A percentile compares a stretch with the other conserved stretches of the same genome.
Evolutionary conservation across 2,888 invertebrate genomes (phyloP).

Genomic region (Lasioglossum figueresi): DNA sequence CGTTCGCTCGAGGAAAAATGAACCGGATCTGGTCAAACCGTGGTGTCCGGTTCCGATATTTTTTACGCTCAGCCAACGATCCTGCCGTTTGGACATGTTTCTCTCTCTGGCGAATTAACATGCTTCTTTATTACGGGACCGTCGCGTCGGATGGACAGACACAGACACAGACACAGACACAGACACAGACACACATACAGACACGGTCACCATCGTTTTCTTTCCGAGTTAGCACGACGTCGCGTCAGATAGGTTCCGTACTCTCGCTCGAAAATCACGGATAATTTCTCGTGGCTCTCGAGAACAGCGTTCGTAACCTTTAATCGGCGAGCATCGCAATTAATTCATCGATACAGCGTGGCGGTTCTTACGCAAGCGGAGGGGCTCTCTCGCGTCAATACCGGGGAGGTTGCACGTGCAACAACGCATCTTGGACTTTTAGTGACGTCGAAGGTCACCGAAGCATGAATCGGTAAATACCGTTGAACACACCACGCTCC

Average conservation of each 20-base stretch:
- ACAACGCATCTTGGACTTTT: conserved; percentile 36
- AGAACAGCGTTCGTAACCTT: conserved; percentile 14
- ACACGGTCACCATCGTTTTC: not conserved
- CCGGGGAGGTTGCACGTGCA: conserved; percentile 7
- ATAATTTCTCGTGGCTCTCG: not conserved
- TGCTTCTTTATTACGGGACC: not conserved
- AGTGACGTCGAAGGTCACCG: conserved; percentile 57
- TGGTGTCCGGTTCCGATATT: conserved; percentile 66
- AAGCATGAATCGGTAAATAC: conserved; percentile 65
- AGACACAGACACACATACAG: not conserved
- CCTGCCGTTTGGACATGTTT: not conserved
- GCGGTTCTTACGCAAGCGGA: conserved; percentile 30
- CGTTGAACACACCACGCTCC: conserved; percentile 13
- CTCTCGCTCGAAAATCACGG: not conserved
- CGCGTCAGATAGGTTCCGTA: not conserved
- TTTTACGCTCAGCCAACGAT: conserved; percentile 38
- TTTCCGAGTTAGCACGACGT: not conserved
- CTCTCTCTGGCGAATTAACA: not conserved
- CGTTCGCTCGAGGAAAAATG: conserved; percentile 53
- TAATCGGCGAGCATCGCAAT: conserved; percentile 47
- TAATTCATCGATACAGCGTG: conserved; percentile 40
- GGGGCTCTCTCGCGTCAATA: conserved; percentile 20
- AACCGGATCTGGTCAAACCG: conserved; percentile 64
- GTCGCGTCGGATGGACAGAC: not conserved
- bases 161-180: fast-evolving